Conservation (phyloP, 1,140 invertebrate species). For the Danaus melanippus region DNA sequence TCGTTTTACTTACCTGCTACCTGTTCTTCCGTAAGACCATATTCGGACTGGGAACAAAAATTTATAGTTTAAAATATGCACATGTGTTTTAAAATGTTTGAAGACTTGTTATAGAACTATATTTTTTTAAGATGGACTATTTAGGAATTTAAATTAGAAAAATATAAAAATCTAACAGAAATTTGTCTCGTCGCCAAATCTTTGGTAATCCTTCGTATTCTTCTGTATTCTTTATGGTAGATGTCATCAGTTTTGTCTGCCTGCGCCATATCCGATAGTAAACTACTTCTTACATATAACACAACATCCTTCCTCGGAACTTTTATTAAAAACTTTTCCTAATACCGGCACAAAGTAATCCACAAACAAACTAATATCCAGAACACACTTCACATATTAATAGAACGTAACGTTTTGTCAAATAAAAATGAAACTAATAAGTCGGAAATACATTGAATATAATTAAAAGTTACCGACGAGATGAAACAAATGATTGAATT, state of each 20-base stretch:
- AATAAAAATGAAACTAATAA: too few relatives aligned
- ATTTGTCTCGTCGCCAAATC: conserved; percentile 74
- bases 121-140: too few relatives aligned
- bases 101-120: neutral
- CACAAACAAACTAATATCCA: neutral
- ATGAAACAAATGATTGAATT: neutral
- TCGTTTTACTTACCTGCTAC: conserved; percentile 77
- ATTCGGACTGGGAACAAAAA: conserved; percentile 81
- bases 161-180: conserved; percentile 69
- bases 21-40: conserved; percentile 89
- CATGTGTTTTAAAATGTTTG: neutral
- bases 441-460: too few relatives aligned
- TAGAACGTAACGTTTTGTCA: neutral
- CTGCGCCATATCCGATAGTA: conserved; percentile 31
- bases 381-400: conserved; percentile 18
- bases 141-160: conserved; percentile 5
- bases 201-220: conserved; percentile 75
- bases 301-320: conserved; percentile 13
- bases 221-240: conserved; percentile 77
- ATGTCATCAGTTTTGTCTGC: conserved; percentile 58
- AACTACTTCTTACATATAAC: conserved; percentile 3
- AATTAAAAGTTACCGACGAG: neutral
- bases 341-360: conserved; percentile 17
- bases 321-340: conserved; percentile 30
- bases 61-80: conserved; percentile 2